Evolutionary conservation across 2,888 invertebrate genomes (phyloP), one percentile per base, ranked within the genome.

Genomic region (Temnothorax rugatulus): DNA sequence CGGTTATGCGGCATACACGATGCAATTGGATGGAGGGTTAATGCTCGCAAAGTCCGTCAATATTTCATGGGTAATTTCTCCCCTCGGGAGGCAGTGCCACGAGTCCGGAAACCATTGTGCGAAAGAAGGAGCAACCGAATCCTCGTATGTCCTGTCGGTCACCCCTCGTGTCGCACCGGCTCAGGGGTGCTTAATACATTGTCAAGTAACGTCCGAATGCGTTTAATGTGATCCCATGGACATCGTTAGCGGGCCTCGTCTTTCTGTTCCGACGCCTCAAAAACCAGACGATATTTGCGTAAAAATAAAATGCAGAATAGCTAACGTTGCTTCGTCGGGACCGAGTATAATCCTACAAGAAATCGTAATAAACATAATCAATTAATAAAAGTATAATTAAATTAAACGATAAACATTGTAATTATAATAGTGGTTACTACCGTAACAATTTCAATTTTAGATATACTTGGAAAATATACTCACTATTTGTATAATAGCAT

Each of bases 31-130:
- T 75, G 87, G 90, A 86, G 90, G 91, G 89, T 90, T 91, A 90
- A 90, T 90, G 90, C 88, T 90, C 86, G 90, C 87, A 81, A 87
- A 87, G 91, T 90, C 86, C 88, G 87, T 92, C 90, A 92, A 93
- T 93, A 93, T 93, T 93, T 93, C 91, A 93, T 91, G 91, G 91
- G 91, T 91, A 92, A 93, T 91, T 92, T 88, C 87, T 89, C 91
- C 92, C 92, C 92, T 91, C 87, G 88, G 88, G 90, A 92, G 88
- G 83, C 63, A 79, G 84, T 76, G 89, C 88, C 85, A 88, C 84
- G 86, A 89, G 90, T 77, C 90, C 89, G 90, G 86, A 91, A 91
- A 88, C 87, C 87, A 90, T 92, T 91, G 89, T 91, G 86, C 66
- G 85, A 83, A 86, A 84, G 87, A 87, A 91, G 85, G 83, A 89